These are phyloP conservation scores for Sebastes itinus DNA, from an alignment of 2,797 vertebrate species.

Conservation along the genomic window DNA sequence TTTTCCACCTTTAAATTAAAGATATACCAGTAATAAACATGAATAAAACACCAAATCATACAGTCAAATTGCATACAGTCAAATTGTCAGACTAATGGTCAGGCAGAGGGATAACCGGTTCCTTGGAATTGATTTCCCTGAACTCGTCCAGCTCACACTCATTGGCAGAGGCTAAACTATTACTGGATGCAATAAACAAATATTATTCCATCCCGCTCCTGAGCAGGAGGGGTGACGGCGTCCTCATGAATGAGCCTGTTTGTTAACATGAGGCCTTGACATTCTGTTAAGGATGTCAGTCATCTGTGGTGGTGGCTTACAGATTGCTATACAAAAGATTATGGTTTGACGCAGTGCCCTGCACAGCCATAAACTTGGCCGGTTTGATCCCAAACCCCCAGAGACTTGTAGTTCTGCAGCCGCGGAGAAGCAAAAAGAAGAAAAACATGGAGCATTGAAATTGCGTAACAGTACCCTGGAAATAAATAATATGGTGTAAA, in stretches of 20 bases:
- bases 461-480: constrained; percentile 27
- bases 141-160: constrained; percentile 62
- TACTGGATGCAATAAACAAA: constrained; percentile 84
- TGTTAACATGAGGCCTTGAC: constrained; percentile 73
- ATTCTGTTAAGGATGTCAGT: constrained; percentile 65
- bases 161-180: constrained; percentile 78
- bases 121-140: constrained; percentile 64
- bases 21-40: not conserved
- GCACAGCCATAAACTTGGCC: constrained; percentile 48
- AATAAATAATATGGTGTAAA: constrained; percentile 55
- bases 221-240: constrained; percentile 9
- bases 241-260: constrained; percentile 76
- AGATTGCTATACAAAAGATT: constrained; percentile 54
- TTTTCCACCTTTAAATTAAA: not conserved
- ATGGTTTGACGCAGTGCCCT: constrained; percentile 58
- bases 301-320: constrained; percentile 47
- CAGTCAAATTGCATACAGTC: not conserved
- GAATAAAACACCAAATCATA: constrained; percentile 14
- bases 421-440: constrained; percentile 13
- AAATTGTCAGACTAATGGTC: constrained; percentile 1
- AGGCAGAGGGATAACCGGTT: not conserved
- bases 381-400: constrained; percentile 2
- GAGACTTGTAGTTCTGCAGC: constrained; percentile 16
- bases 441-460: constrained; percentile 28
- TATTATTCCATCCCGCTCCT: constrained; percentile 73